These are phyloP conservation scores for Periophthalmodon schlosseri DNA, from an alignment of 2,113 vertebrate species.

Conservation along the genomic window DNA sequence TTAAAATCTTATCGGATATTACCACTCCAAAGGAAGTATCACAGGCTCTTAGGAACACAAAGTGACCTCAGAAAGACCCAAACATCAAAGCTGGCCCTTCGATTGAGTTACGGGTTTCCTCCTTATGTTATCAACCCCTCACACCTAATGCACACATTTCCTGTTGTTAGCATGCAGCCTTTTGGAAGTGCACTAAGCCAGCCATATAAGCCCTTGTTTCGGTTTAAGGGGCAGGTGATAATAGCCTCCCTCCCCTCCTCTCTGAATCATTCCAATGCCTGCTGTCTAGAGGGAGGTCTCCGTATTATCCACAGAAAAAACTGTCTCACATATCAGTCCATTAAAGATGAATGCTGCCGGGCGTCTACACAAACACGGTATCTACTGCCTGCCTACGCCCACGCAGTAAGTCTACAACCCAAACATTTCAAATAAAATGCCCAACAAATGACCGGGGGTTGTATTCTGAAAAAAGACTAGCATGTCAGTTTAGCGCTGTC, in stretches of 20 bases:
- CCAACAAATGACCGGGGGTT: slow-evolving; percentile 35
- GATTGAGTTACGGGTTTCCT: slow-evolving; percentile 30
- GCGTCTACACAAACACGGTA: neutral
- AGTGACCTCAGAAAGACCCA: slow-evolving; percentile 14
- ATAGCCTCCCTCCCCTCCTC: slow-evolving; percentile 34
- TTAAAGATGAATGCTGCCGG: slow-evolving; percentile 41
- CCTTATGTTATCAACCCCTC: slow-evolving; percentile 9
- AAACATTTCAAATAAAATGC: slow-evolving; percentile 15
- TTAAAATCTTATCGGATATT: neutral
- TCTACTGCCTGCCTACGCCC: neutral
- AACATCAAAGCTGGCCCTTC: slow-evolving; percentile 17
- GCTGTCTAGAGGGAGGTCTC: slow-evolving; percentile 10
- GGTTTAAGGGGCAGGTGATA: slow-evolving; percentile 56
- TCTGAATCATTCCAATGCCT: slow-evolving; percentile 19
- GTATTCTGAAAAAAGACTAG: slow-evolving; percentile 40
- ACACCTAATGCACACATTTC: slow-evolving; percentile 7
- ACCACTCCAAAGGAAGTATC: slow-evolving; percentile 17
- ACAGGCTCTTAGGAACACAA: slow-evolving; percentile 24
- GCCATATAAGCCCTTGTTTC: slow-evolving; percentile 35
- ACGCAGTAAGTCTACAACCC: neutral
- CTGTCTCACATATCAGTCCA: slow-evolving; percentile 45
- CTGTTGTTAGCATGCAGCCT: slow-evolving; percentile 6
- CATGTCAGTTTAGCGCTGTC: slow-evolving; percentile 13
- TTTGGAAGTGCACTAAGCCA: slow-evolving; percentile 1
- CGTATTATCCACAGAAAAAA: slow-evolving; percentile 2